phyloP scores from a whole-genome alignment of 2,113 vertebrate genomes.

The Sarotherodon lohbergeri region DNA sequence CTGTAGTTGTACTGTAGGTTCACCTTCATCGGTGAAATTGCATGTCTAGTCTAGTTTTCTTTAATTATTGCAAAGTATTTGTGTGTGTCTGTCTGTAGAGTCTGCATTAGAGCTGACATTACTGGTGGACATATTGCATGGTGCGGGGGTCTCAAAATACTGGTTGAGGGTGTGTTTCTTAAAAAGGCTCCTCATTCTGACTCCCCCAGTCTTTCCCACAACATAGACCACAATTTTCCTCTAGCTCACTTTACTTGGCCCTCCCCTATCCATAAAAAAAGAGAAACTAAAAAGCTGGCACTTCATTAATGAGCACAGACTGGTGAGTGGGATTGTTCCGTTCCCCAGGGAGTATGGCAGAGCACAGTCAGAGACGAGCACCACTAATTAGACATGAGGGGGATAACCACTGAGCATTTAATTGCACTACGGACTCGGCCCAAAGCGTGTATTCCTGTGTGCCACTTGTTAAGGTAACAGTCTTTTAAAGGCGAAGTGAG shows the following conservation, averaged over 20 bases:
- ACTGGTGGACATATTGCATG: not conserved
- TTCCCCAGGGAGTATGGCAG: slow-evolving; percentile 38
- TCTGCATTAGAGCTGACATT: not conserved
- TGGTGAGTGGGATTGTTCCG: slow-evolving; percentile 67
- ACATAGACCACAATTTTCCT: slow-evolving; percentile 31
- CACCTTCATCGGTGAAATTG: not conserved
- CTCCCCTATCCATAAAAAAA: not conserved
- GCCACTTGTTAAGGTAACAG: slow-evolving; percentile 77
- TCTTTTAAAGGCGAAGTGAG: slow-evolving; percentile 77
- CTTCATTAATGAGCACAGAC: slow-evolving; percentile 73
- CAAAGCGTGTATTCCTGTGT: slow-evolving; percentile 62
- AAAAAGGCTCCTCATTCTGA: slow-evolving; percentile 40
- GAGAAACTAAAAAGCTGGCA: slow-evolving; percentile 46
- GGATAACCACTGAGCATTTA: slow-evolving; percentile 56
- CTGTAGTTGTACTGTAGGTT: not conserved
- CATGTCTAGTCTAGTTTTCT: not conserved
- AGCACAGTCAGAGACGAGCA: slow-evolving; percentile 56
- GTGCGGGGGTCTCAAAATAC: not conserved
- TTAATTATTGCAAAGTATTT: not conserved
- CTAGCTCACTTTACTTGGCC: slow-evolving; percentile 34
- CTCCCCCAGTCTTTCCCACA: slow-evolving; percentile 37
- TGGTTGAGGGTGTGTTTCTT: slow-evolving; percentile 31
- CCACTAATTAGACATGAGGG: slow-evolving; percentile 72
- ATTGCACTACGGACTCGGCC: slow-evolving; percentile 67
- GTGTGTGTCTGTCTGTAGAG: not conserved